Percentiles rank a stretch among this genome's conserved stretches.
Conservation (phyloP, 2,797 vertebrate species). For the Meda fulgida region DNA sequence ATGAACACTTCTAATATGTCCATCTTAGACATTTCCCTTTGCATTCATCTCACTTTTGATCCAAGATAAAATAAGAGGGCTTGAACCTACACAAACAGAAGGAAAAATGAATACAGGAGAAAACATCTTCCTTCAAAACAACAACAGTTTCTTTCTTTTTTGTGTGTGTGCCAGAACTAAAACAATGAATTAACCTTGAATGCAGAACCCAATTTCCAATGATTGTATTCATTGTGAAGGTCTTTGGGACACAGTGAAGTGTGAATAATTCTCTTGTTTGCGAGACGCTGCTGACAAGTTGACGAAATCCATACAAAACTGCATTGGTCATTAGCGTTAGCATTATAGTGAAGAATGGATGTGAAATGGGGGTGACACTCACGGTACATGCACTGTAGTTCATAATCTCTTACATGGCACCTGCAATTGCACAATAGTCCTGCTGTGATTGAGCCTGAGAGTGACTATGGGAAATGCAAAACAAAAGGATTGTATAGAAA, state of each 20-base stretch:
- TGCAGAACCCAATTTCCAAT: constrained; percentile 9
- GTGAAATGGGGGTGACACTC: constrained; percentile 22
- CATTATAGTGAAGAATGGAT: constrained; percentile 34
- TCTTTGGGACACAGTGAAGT: constrained; percentile 43
- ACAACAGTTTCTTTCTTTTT: background rate
- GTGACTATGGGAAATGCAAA: background rate
- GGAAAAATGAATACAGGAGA: background rate
- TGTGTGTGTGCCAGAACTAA: background rate
- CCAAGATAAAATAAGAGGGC: background rate
- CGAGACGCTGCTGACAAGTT: constrained; percentile 14
- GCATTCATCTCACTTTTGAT: background rate
- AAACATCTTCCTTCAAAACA: background rate
- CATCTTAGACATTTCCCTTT: background rate
- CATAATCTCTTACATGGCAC: background rate
- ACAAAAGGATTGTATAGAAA: constrained; percentile 20
- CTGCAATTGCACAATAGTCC: background rate
- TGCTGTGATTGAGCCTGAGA: constrained; percentile 2
- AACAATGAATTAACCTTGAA: constrained; percentile 28
- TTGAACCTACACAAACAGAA: constrained; percentile 3
- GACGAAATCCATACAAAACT: constrained; percentile 36
- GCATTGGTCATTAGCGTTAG: constrained; percentile 9
- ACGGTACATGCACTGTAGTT: constrained; percentile 17
- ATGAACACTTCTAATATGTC: background rate
- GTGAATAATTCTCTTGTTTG: constrained; percentile 35
- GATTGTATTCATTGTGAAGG: constrained; percentile 21